Conservation (phyloP, 1,140 invertebrate species). For the Zaprionus taronus region DNA sequence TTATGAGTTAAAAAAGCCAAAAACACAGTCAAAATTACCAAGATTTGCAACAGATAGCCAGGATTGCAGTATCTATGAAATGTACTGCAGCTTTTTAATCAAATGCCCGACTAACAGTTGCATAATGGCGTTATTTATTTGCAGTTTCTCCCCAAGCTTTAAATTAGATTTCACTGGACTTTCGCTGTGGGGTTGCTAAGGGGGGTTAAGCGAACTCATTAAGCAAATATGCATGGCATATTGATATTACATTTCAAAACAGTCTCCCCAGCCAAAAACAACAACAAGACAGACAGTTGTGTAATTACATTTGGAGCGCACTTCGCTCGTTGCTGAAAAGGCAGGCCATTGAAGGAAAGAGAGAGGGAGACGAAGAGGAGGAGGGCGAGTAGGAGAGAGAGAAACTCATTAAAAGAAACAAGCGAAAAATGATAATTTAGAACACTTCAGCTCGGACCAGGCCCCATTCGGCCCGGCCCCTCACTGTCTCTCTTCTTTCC, state of each 20-base stretch:
- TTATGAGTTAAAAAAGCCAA: too few species aligned
- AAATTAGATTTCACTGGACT: background rate
- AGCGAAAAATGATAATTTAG: slow-evolving; percentile 66
- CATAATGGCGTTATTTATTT: background rate
- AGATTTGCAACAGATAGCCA: too few species aligned
- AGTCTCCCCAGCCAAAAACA: background rate
- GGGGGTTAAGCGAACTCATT: slow-evolving; percentile 3
- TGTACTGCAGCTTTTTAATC: background rate
- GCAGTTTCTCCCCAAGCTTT: background rate
- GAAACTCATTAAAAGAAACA: slow-evolving; percentile 76
- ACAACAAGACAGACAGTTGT: slow-evolving; percentile 53
- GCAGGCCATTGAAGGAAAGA: background rate
- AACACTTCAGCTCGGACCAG: slow-evolving; percentile 57
- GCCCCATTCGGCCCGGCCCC: slow-evolving; percentile 26
- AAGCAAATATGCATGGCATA: slow-evolving; percentile 15
- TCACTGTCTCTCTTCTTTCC: background rate
- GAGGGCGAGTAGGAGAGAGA: background rate
- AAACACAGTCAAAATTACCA: too few species aligned
- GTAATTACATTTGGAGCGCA: slow-evolving; percentile 74
- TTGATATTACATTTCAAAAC: slow-evolving; percentile 29
- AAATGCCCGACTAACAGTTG: background rate
- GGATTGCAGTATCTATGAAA: background rate
- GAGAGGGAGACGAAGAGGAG: background rate
- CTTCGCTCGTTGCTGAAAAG: slow-evolving; percentile 42
- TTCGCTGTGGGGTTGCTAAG: background rate